These are phyloP conservation scores for Patella depressa DNA, from an alignment of 2,888 invertebrate genomes.

Conservation along the genomic window DNA sequence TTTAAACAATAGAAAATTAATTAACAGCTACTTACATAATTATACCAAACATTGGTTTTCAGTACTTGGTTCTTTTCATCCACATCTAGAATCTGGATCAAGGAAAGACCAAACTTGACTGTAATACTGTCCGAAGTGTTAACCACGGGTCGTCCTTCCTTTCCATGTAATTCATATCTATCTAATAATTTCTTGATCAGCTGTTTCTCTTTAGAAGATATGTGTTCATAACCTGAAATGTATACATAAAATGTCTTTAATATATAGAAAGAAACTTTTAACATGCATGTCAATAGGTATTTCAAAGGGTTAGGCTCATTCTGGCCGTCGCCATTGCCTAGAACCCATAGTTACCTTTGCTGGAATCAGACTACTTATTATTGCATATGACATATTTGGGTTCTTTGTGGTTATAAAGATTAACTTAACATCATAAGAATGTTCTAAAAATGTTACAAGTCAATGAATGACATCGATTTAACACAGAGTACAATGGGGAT, in stretches of 20 bases:
- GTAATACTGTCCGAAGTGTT: slow-evolving; percentile 60
- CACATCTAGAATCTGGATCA: slow-evolving; percentile 62
- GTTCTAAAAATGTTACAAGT: too few relatives aligned
- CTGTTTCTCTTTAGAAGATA: slow-evolving; percentile 64
- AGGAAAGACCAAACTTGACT: slow-evolving; percentile 58
- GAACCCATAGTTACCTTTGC: too few relatives aligned
- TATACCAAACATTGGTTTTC: slow-evolving; percentile 62
- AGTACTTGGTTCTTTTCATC: slow-evolving; percentile 63
- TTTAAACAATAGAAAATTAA: neutral
- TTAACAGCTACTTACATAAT: slow-evolving; percentile 53
- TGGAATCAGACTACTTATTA: too few relatives aligned
- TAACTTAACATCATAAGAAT: too few relatives aligned
- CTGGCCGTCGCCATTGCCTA: too few relatives aligned
- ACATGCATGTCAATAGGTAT: too few relatives aligned
- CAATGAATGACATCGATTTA: too few relatives aligned
- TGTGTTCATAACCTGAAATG: slow-evolving; percentile 20
- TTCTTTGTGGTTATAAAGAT: too few relatives aligned
- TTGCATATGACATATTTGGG: too few relatives aligned
- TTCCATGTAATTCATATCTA: slow-evolving; percentile 53
- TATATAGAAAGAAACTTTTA: too few relatives aligned
- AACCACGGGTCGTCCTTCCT: slow-evolving; percentile 59
- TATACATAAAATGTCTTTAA: neutral
- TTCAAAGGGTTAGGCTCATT: too few relatives aligned
- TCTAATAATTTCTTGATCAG: slow-evolving; percentile 64
- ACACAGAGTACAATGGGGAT: too few relatives aligned